Conservation (phyloP, 2,797 vertebrate species). For the Sebastolobus alascanus region DNA sequence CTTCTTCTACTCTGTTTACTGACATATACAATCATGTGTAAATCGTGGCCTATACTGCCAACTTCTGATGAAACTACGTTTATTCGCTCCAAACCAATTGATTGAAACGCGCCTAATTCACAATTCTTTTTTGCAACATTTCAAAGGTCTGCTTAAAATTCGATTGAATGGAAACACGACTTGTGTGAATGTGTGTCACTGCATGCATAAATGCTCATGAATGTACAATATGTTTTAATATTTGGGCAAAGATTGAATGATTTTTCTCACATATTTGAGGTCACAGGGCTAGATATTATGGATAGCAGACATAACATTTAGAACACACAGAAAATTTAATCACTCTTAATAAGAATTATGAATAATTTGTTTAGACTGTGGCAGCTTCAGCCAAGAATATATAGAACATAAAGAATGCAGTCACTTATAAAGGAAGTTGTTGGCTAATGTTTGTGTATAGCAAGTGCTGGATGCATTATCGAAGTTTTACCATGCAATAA, state of each 20-base stretch:
- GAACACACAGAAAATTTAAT: conserved; percentile 8
- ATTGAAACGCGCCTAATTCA: background rate
- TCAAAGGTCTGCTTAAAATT: background rate
- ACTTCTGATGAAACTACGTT: background rate
- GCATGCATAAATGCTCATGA: conserved; percentile 14
- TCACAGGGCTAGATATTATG: background rate
- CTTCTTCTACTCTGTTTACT: background rate
- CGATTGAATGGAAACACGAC: background rate
- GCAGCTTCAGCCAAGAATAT: conserved; percentile 15
- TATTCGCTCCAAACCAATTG: background rate
- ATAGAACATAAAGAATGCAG: conserved; percentile 35
- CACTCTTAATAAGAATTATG: conserved; percentile 22
- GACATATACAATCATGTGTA: background rate
- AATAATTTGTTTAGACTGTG: conserved; percentile 21
- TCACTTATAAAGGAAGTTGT: conserved; percentile 47
- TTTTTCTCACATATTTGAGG: conserved; percentile 1
- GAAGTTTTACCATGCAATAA: conserved; percentile 73
- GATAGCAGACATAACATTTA: background rate
- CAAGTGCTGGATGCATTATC: conserved; percentile 63
- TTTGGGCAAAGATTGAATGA: background rate
- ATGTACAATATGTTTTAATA: conserved; percentile 18
- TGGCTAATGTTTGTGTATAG: conserved; percentile 57
- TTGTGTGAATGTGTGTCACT: conserved; percentile 1
- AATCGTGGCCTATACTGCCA: background rate
- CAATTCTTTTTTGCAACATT: background rate